These are phyloP conservation scores for Melolontha melolontha DNA, from an alignment of 2,888 invertebrate species.

Conservation along the genomic window DNA sequence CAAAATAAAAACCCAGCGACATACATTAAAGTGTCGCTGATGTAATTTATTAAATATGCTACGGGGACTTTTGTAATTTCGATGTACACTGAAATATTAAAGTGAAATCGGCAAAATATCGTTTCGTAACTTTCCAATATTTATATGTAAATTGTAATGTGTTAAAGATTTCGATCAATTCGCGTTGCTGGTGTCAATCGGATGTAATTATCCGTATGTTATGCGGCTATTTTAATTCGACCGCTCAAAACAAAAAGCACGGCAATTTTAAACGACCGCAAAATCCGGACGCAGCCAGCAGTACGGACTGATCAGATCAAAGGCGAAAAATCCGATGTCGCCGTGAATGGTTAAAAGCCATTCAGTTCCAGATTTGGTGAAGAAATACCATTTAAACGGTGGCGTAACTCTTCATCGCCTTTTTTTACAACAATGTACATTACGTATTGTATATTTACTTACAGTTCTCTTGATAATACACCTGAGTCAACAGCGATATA, in stretches of 20 bases:
- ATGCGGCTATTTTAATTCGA: conserved; percentile 9
- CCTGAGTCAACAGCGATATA: conserved; percentile 37
- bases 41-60: too few species aligned
- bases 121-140: too few species aligned
- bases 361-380: conserved; percentile 20
- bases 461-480: conserved; percentile 29
- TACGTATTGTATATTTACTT: conserved; percentile 34
- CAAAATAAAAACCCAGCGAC: too few species aligned
- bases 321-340: conserved; percentile 19
- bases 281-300: background rate
- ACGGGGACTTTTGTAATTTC: too few species aligned
- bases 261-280: conserved; percentile 14
- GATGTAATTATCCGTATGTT: too few species aligned
- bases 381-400: conserved; percentile 10
- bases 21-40: too few species aligned
- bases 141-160: too few species aligned
- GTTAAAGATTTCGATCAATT: too few species aligned
- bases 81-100: too few species aligned
- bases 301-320: conserved; percentile 15
- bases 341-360: conserved; percentile 24
- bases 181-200: too few species aligned
- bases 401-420: conserved; percentile 26
- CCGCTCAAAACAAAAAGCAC: conserved; percentile 19
- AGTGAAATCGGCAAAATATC: too few species aligned
- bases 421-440: conserved; percentile 23